phyloP scores from a whole-genome alignment of 2,797 vertebrate genomes.

The Falco berigora region DNA sequence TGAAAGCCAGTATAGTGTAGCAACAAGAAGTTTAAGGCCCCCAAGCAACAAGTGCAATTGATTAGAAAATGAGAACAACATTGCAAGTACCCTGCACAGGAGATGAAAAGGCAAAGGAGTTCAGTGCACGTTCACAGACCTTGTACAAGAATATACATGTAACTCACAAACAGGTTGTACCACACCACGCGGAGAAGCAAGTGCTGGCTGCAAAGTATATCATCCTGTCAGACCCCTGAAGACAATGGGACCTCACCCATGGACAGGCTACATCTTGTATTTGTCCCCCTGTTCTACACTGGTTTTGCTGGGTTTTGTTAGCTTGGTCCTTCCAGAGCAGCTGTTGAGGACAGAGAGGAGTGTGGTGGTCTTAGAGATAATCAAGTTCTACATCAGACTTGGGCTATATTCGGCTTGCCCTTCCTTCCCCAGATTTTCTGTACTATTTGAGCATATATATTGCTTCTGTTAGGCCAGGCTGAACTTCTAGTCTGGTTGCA shows the following conservation, averaged over 20 bases:
- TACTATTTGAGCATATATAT: neutral
- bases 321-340: neutral
- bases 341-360: rapidly evolving
- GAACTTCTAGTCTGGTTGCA: neutral
- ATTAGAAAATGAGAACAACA: conserved; percentile 29
- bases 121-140: conserved; percentile 31
- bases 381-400: neutral
- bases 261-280: neutral
- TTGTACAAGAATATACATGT: conserved; percentile 45
- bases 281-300: neutral
- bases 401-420: neutral
- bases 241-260: neutral
- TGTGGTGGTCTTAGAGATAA: neutral
- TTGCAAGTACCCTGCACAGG: neutral
- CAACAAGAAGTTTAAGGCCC: neutral
- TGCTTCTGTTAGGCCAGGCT: neutral
- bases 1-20: neutral
- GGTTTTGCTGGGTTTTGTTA: neutral
- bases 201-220: neutral
- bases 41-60: conserved; percentile 6
- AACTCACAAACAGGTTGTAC: conserved; percentile 35
- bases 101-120: conserved; percentile 31
- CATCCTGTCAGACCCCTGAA: neutral
- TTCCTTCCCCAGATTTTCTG: neutral
- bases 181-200: neutral